Base-by-base conservation (phyloP, 2,113 vertebrate species). In the Trichomycterus rosablanca region DNA sequence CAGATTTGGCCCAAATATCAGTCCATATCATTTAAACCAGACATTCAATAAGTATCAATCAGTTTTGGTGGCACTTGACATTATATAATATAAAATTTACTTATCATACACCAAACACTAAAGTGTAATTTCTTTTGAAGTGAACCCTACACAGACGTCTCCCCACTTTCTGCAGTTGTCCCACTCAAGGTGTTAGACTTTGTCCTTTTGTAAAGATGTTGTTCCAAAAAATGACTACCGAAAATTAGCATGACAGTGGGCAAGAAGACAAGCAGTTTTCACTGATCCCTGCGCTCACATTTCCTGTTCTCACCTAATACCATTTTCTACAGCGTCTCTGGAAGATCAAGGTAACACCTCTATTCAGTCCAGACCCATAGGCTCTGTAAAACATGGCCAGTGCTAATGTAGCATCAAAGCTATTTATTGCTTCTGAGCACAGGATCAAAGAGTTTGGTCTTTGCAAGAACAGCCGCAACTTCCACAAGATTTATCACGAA, bases 161-260 rank as follows among this genome's bases (percentile, higher is more conserved):
- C 16, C 9, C 28, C 50, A 35, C 14, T 52, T 57, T 63, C 14
- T 52, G 39, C 11, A 35, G 43, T 51, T 34, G 53, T 68, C 28
- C 56, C 30, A 30, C 44, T 59, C 7, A 30, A 30, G 7, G 26
- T 4, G 3, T 30, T 30, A 30, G 26, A 30, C 3, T 3, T 42
- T 52, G 71, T 40, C 20, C 48, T 65, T 45, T 44, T 68, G 43
- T 26, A 24, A 18, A 53, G 19, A 49, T 15, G 3, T 35, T 45
- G 40, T 22, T 32, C 18, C 42, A 26, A 65, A 63, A 66, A 64
- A 56, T 35, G 43, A 49, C 32, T 30, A 18, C 20, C 16, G 7
- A 6, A 66, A 63, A 73, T 76, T 76, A 68, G 54, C 71, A 76
- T 67, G 37, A 71, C 48, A 57, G 44, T 60, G 44, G 49, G 52